Evolutionary conservation across 2,888 invertebrate genomes (phyloP).

Genomic region (Caenorhabditis sp.): DNA sequence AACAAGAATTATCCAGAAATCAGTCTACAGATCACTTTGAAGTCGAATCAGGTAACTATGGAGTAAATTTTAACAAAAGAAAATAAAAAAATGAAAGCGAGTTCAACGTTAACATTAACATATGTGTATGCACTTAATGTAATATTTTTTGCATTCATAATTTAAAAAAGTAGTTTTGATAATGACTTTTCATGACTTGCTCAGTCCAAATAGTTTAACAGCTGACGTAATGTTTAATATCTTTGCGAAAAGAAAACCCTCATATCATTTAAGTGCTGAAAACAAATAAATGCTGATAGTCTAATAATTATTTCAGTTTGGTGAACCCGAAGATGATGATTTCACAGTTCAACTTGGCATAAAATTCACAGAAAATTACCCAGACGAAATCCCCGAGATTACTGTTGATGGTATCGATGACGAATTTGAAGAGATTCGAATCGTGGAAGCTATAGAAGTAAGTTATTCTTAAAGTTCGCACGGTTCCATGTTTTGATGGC

Average conservation of each 20-base stretch:
- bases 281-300: neutral
- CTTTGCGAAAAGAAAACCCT: too few relatives aligned
- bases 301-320: slow-evolving; percentile 34
- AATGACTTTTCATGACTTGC: too few relatives aligned
- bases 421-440: slow-evolving; percentile 47
- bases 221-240: too few relatives aligned
- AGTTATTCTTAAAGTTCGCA: too few relatives aligned
- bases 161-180: too few relatives aligned
- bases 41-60: slow-evolving; percentile 40
- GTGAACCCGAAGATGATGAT: slow-evolving; percentile 37
- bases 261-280: neutral
- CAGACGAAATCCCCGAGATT: slow-evolving; percentile 60
- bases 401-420: slow-evolving; percentile 56
- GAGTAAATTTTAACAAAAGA: neutral
- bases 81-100: neutral
- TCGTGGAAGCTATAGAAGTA: slow-evolving; percentile 32
- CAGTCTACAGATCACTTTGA: slow-evolving; percentile 39
- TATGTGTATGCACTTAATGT: too few relatives aligned
- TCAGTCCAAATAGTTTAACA: too few relatives aligned
- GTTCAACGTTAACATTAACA: too few relatives aligned
- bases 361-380: slow-evolving; percentile 61
- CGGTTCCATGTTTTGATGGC: too few relatives aligned
- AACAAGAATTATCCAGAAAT: slow-evolving; percentile 45
- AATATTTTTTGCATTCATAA: too few relatives aligned
- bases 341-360: slow-evolving; percentile 39